Evolutionary conservation across 1,140 invertebrate species (phyloP), one percentile per base, ranked within the genome.

Genomic region (Palaemon carinicauda): DNA sequence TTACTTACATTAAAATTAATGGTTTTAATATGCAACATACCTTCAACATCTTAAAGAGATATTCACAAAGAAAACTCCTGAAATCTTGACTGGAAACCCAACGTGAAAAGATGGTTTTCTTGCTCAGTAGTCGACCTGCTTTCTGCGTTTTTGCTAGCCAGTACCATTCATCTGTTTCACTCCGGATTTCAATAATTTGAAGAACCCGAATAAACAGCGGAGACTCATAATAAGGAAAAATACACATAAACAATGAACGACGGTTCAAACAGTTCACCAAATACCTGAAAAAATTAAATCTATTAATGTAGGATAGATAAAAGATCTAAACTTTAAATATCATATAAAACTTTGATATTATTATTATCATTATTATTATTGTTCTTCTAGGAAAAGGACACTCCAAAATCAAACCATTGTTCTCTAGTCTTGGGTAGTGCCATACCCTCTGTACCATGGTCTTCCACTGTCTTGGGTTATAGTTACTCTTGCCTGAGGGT

Each of bases 181-280:
- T 93, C 41, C 91, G 91, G 21, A 87, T 71, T 94, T 92, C 82
- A 97, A 91, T 1, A 97, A 91, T 91, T 98, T 96, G 12, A 98
- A 90, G 80, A 14, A 96, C 93, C 82, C 96, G 93, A 0, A 96
- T 94, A 92, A 99, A 99, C 77, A 96, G 95, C 87, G 95, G 95
- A 21, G 96, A 97, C 90, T 98, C 96, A 92, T 98, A 96, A 91
- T 98, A 98, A 0, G 98, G 97, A 60, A 99, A 91, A 79, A 97
- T 95, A 56, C 96, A 92, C 87, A 94, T 92, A 87, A 99, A 92
- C 52, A 98, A 93, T 1, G 95, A 94, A 90, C 96, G 94, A 81
- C 94, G 94, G 90, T 98, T 98, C 90, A 95, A 98, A 75, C 96
- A 92, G 90, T 99, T 96, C 87, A 99, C 95, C 73, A 95, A 94